Evolutionary conservation across 2,888 invertebrate species (phyloP), one percentile per base, ranked within the genome.

Genomic region (Hirtodrosophila confusa): DNA sequence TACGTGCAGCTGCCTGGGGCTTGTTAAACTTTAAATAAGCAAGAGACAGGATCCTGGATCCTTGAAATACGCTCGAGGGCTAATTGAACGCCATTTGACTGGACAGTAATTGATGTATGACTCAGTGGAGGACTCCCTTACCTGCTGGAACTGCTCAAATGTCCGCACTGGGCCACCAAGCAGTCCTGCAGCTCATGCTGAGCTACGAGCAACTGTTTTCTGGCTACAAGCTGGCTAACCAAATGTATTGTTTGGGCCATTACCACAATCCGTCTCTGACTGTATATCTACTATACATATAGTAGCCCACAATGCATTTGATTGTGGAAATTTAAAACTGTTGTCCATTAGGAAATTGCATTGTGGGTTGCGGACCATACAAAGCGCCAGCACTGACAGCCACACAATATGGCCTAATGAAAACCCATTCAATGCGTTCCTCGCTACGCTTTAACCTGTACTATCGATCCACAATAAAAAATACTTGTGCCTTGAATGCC

Each of bases 31-130:
- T 82, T 75, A 79, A 88, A 88, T 56, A 79, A 61, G 41, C 45
- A 41, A 31, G 40, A 40, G 23, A 11, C 27, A 11, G 36, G 39
- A n/a, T 17, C 11, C 17, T 29, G 36, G 10, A 35, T 45, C 11
- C 49, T 17, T 49, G 39, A 48, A 35, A 48, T 47, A 43, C 62
- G 61, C 76, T 48, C 45, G 68, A 56, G 71, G 60, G 77, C 88
- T 82, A 82, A 82, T 82, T 88, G 80, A 82, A 88, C 73, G 88
- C 88, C 84, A 80, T 88, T 80, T 86, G 72, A 47, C 56, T 45
- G 49, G 77, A 86, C 82, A 86, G 87, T 82, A 88, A 82, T 88
- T 82, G 82, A 82, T 82, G 88, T 70, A 82, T 68, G 87, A 79
- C 44, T 68, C 76, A 55, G 61, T 45, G 12, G 47, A 40, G 61